Evolutionary conservation across 2,113 vertebrate species (phyloP).

Genomic region (Rhizomys pruinosus): DNA sequence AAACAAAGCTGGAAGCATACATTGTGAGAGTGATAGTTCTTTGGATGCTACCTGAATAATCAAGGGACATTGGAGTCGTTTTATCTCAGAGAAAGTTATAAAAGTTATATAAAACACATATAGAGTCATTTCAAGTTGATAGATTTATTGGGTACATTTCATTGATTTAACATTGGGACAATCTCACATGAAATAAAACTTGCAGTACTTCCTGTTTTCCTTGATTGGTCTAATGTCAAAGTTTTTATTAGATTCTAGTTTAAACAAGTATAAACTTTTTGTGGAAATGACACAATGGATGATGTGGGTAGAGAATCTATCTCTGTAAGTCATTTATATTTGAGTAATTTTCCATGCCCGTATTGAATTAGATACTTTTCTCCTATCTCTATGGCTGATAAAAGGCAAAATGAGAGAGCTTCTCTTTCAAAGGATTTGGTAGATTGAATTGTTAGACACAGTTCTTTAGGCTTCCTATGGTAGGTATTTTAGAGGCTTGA

Average conservation of each 20-base stretch:
- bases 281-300: conserved; percentile 39
- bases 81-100: conserved; percentile 9
- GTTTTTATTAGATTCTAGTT: conserved; percentile 53
- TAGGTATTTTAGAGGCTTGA: background rate
- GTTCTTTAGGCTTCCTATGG: background rate
- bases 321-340: conserved; percentile 32
- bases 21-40: conserved; percentile 6
- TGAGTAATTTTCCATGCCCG: background rate
- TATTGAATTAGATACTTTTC: background rate
- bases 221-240: conserved; percentile 16
- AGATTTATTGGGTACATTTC: conserved; percentile 60
- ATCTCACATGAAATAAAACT: conserved; percentile 39
- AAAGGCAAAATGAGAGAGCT: background rate
- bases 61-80: background rate
- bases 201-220: conserved; percentile 55
- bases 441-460: background rate
- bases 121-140: conserved; percentile 56
- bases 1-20: background rate
- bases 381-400: background rate
- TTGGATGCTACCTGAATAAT: conserved; percentile 5
- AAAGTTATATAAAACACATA: conserved; percentile 41
- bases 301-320: background rate
- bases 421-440: conserved; percentile 12
- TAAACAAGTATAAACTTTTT: conserved; percentile 44
- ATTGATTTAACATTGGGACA: conserved; percentile 40